Percentiles rank a stretch among this genome's conserved stretches.
Conservation (phyloP, 1,140 invertebrate genomes). For the Aplysia californica region DNA sequence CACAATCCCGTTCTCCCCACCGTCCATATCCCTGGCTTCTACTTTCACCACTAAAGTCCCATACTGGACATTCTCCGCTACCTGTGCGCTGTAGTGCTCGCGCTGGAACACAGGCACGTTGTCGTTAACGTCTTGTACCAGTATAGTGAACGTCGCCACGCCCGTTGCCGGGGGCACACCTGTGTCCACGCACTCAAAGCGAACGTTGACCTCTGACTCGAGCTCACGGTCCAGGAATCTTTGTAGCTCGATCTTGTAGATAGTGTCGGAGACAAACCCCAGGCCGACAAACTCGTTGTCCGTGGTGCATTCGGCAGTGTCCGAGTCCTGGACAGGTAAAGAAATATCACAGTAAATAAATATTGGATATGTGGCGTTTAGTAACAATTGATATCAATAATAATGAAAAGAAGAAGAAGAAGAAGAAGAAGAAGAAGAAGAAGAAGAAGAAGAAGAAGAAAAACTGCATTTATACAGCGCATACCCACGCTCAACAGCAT, state of each 20-base stretch:
- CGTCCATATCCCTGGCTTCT: neutral
- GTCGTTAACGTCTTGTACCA: neutral
- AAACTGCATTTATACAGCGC: no score
- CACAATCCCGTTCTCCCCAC: neutral
- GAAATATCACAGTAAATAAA: no score
- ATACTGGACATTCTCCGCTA: neutral
- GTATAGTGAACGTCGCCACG: neutral
- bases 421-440: no score
- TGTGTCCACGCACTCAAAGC: neutral
- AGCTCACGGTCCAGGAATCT: constrained; percentile 1
- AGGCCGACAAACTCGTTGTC: neutral
- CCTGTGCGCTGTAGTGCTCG: neutral
- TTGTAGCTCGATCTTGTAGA: neutral
- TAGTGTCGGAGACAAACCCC: neutral
- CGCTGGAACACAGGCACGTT: neutral
- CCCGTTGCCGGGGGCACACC: neutral
- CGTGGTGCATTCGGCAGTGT: neutral
- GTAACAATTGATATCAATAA: no score
- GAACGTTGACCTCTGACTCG: neutral
- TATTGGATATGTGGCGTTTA: no score
- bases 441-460: no score
- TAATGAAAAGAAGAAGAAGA: no score
- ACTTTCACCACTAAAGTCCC: neutral
- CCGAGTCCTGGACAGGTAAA: no score
- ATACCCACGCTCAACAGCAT: no score